Evolutionary conservation across 1,140 invertebrate genomes (phyloP), one percentile per base, ranked within the genome.

Genomic region (Theocolax elegans): DNA sequence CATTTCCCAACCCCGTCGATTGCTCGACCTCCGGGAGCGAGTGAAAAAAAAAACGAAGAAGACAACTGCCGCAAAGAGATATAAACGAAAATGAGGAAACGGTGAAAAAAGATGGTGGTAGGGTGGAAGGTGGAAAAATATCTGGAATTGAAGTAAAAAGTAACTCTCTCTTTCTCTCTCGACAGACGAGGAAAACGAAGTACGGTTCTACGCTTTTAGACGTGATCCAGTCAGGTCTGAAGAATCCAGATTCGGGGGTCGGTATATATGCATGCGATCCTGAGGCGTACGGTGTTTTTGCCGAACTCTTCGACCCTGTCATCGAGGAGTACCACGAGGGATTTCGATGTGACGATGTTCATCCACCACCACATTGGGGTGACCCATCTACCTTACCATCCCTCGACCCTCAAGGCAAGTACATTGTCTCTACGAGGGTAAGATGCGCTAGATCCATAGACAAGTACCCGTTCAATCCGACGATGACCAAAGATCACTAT

Each of bases 381-480:
- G 88, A 93, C 74, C 80, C 88, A 3, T 86, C 87, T 64, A 83
- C 86, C 54, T 85, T 95, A 15, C 89, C 89, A 21, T 90, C 94
- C 77, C 81, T 95, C 29, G 93, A 95, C 83, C 92, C 93, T 3
- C 85, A 85, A 42, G 86, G 82, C 76, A 88, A 86, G 81, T 93
- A 89, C 78, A 90, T 95, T 60, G 82, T 93, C 59, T 94, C 92
- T 1, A 92, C 92, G 15, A 88, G 93, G 74, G 90, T 95, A 9
- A 88, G 93, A 29, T 91, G 92, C 73, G 92, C 90, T 13, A 87
- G 92, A 56, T 91, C 90, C 67, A 77, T 91, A 46, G 84, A 89
- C 56, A 91, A 91, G 19, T 93, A 91, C 80, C 91, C 93, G 19
- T 94, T 94, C 85, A 93, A 94, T 83, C 90, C 92, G 1, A 92